Conservation (phyloP, 2,797 vertebrate species). For the Myotis myotis region DNA sequence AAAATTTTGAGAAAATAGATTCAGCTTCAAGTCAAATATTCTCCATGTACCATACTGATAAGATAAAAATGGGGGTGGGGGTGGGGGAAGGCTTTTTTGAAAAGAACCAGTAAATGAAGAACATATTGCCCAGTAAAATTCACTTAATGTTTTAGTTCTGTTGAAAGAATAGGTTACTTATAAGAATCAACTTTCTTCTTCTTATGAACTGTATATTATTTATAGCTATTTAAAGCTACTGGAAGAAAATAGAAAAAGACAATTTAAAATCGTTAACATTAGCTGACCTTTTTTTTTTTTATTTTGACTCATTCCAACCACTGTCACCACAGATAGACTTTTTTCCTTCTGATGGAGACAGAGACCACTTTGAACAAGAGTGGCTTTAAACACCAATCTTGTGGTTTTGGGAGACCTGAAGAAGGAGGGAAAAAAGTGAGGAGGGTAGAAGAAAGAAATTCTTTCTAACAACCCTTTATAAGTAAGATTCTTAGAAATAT, state of each 20-base stretch:
- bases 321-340: neutral
- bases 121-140: conserved; percentile 21
- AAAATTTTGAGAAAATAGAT: conserved; percentile 47
- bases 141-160: neutral
- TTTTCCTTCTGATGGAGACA: neutral
- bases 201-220: neutral
- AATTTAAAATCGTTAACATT: conserved; percentile 20
- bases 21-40: conserved; percentile 48
- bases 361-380: conserved; percentile 29
- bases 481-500: conserved; percentile 55
- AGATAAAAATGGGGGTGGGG: neutral
- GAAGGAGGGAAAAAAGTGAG: neutral
- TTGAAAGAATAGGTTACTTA: conserved; percentile 36
- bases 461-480: conserved; percentile 48
- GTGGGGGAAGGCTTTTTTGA: neutral
- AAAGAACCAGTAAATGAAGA: conserved; percentile 31
- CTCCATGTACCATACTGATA: conserved; percentile 16
- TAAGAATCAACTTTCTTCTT: conserved; percentile 35
- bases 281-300: neutral
- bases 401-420: neutral
- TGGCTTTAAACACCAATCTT: conserved; percentile 18
- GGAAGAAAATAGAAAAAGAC: conserved; percentile 30
- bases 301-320: neutral
- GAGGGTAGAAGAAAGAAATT: conserved; percentile 20
- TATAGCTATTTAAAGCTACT: conserved; percentile 17